Evolutionary conservation across 1,140 invertebrate genomes (phyloP).

Genomic region (Drosophila sechellia): DNA sequence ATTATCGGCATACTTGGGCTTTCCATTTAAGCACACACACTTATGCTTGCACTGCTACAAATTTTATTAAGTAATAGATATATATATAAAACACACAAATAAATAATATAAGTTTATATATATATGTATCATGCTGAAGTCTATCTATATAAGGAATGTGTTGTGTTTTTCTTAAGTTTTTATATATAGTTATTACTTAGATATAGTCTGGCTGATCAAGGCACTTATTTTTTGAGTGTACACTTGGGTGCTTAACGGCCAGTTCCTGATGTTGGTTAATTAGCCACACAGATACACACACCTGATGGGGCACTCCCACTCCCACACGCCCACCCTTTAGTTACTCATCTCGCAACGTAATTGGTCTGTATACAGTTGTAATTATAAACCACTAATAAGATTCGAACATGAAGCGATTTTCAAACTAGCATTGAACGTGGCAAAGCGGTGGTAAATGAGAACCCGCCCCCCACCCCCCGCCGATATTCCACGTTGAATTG

Average conservation of each 20-base stretch:
- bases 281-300: conserved; percentile 52
- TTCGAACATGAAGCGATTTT: conserved; percentile 79
- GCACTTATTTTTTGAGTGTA: conserved; percentile 3
- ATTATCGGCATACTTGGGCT: conserved; percentile 58
- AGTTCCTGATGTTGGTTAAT: conserved; percentile 66
- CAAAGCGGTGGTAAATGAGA: conserved; percentile 6
- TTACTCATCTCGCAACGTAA: conserved; percentile 70
- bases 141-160: too few relatives aligned
- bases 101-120: too few relatives aligned
- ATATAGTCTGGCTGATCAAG: too few relatives aligned
- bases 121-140: too few relatives aligned
- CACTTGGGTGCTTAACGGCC: conserved; percentile 52
- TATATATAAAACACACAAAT: too few relatives aligned
- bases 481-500: not conserved
- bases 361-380: conserved; percentile 81
- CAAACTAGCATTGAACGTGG: conserved; percentile 57
- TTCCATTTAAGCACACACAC: conserved; percentile 5
- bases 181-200: too few relatives aligned
- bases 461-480: not conserved
- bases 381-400: conserved; percentile 83
- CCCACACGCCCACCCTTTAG: conserved; percentile 12
- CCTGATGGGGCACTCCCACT: conserved; percentile 8
- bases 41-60: conserved; percentile 10
- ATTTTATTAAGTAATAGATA: not conserved
- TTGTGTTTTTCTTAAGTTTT: too few relatives aligned